Evolutionary conservation across 1,140 invertebrate genomes (phyloP), one percentile per base, ranked within the genome.

Genomic region (Hormaphis cornu): DNA sequence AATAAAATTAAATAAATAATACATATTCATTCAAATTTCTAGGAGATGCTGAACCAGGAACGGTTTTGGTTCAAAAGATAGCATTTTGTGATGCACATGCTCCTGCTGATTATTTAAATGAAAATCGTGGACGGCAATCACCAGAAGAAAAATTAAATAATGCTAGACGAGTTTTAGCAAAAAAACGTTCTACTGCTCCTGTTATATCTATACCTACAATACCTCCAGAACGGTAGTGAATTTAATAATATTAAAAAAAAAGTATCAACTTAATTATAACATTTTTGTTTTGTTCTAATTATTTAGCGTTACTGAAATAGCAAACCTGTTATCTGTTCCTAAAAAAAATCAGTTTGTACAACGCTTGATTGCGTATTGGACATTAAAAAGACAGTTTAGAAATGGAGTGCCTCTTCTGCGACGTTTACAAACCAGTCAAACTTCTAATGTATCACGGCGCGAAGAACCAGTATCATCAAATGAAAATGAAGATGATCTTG

Each of bases 51-150:
- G 84, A 87, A 75, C 85, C 87, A 1, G 86, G 87, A 75, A 73
- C 77, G 10, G 78, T 84, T 28, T 85, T 90, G 72, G 93, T 98
- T 0, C 87, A 94, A 73, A 98, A 98, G 79, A 95, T 91, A 72
- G 95, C 95, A 14, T 98, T 89, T 77, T 98, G 96, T 78, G 92
- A 97, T 78, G 84, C 90, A 6, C 95, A 98, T 78, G 91, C 93
- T 0, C 94, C 95, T 0, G 80, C 87, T 0, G 90, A 93, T 79
- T 50, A 66, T 66, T 30, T 66, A 50, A 86, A 81, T 69, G 81
- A 81, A 74, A 73, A 74, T 14, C 53, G 73, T 20, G 73, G 74
- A 42, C 61, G 74, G 44, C 69, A 58, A 69, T 76, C 76, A n/a
- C 71, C 73, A 5, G 80, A 81, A 35, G 82, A 83, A 74, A 88